Conservation (phyloP, 2,888 invertebrate genomes). For the Hypercompe scribonia region DNA sequence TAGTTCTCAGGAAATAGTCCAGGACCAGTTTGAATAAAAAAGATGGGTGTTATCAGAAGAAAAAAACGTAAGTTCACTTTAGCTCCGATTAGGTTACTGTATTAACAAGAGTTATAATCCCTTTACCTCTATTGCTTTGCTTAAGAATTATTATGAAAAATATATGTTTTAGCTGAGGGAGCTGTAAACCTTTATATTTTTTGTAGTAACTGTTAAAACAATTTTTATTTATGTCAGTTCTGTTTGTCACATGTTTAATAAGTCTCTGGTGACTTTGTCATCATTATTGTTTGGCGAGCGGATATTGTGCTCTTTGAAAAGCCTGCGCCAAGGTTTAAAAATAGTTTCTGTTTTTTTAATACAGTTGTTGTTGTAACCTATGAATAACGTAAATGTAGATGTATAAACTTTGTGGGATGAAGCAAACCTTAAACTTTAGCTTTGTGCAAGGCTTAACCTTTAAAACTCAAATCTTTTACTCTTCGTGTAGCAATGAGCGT, state of each 20-base stretch:
- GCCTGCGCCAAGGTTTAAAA: constrained; percentile 19
- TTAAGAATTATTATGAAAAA: not conserved
- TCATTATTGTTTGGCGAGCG: constrained; percentile 46
- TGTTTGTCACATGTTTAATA: constrained; percentile 17
- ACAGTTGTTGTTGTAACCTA: not conserved
- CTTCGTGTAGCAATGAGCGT: constrained; percentile 16
- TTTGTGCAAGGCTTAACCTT: constrained; percentile 24
- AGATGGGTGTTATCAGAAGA: constrained; percentile 83
- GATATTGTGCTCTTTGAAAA: constrained; percentile 53
- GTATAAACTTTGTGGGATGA: constrained; percentile 7
- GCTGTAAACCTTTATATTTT: not conserved
- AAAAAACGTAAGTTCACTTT: constrained; percentile 83
- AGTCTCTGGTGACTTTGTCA: constrained; percentile 38
- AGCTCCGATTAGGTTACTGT: constrained; percentile 49
- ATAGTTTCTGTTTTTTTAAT: not conserved
- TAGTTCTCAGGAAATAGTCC: constrained; percentile 63
- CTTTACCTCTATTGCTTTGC: not conserved
- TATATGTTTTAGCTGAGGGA: not conserved
- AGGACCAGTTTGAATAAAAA: constrained; percentile 64
- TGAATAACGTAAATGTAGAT: not conserved
- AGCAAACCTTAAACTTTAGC: constrained; percentile 14
- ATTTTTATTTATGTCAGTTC: not conserved
- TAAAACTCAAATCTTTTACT: constrained; percentile 15
- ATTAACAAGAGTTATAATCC: not conserved
- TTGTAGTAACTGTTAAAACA: not conserved